Evolutionary conservation across 2,888 invertebrate genomes (phyloP).

Genomic region (Sipha maydis): DNA sequence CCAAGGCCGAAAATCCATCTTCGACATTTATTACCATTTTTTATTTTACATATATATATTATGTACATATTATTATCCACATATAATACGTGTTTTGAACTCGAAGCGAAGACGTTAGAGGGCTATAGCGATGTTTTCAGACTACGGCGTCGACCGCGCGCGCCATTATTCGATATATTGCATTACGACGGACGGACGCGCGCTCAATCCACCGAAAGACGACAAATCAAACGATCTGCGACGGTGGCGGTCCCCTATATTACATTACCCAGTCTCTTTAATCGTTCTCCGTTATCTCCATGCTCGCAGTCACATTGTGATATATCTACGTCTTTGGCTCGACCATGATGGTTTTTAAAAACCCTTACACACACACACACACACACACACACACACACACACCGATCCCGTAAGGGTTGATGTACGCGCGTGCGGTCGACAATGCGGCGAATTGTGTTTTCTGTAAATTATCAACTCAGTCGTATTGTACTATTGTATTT

Average conservation of each 20-base stretch:
- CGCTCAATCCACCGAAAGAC: constrained; percentile 42
- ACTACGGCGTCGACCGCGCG: background rate
- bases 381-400: background rate
- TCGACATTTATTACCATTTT: constrained; percentile 56
- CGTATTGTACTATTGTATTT: background rate
- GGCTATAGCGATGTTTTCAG: constrained; percentile 22
- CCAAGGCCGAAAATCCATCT: constrained; percentile 53
- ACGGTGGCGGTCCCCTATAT: constrained; percentile 8
- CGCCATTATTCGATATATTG: constrained; percentile 15
- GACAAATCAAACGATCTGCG: constrained; percentile 49
- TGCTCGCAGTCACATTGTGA: constrained; percentile 32
- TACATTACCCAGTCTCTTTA: constrained; percentile 31
- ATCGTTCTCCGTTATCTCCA: constrained; percentile 48
- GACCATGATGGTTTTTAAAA: constrained; percentile 25
- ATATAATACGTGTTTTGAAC: background rate
- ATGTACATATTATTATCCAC: background rate
- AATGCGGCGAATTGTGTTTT: constrained; percentile 29
- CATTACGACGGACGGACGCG: background rate
- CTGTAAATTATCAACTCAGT: constrained; percentile 35
- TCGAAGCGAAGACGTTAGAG: background rate
- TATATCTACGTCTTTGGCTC: constrained; percentile 25
- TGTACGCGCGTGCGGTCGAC: background rate
- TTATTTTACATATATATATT: constrained; percentile 21
- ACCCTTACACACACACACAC: constrained; percentile 1
- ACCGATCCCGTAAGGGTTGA: background rate